Evolutionary conservation across 2,113 vertebrate species (phyloP).

Genomic region (Hemichromis elongatus): DNA sequence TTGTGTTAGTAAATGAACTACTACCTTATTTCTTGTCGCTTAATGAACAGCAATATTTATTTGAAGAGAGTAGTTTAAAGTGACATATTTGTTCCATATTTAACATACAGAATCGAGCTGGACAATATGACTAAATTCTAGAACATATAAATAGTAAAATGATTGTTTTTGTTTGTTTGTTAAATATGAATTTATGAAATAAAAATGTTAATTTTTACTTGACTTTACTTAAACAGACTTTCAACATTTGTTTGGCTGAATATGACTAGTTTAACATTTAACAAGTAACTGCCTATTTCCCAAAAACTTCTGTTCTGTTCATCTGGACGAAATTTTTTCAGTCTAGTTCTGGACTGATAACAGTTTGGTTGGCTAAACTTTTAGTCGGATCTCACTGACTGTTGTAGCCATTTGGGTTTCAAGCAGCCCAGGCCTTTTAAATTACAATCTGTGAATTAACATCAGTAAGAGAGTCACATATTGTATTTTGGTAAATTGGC

Average conservation of each 20-base stretch:
- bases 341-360: background rate
- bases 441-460: background rate
- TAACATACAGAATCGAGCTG: slow-evolving; percentile 39
- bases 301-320: background rate
- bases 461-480: background rate
- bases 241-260: background rate
- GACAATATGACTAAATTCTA: slow-evolving; percentile 38
- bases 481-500: background rate
- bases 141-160: background rate
- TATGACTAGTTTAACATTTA: background rate
- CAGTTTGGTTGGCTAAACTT: background rate
- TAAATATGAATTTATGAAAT: background rate
- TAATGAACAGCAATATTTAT: slow-evolving; percentile 59
- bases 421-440: background rate
- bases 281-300: background rate
- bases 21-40: background rate
- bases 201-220: background rate
- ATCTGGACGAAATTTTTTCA: background rate
- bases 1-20: background rate
- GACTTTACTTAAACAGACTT: background rate
- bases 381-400: background rate
- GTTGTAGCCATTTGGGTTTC: background rate
- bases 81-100: slow-evolving; percentile 49
- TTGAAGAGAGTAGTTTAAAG: slow-evolving; percentile 53
- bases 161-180: background rate